phyloP scores from a whole-genome alignment of 2,113 vertebrate species.

The Glaucidium brasilianum region DNA sequence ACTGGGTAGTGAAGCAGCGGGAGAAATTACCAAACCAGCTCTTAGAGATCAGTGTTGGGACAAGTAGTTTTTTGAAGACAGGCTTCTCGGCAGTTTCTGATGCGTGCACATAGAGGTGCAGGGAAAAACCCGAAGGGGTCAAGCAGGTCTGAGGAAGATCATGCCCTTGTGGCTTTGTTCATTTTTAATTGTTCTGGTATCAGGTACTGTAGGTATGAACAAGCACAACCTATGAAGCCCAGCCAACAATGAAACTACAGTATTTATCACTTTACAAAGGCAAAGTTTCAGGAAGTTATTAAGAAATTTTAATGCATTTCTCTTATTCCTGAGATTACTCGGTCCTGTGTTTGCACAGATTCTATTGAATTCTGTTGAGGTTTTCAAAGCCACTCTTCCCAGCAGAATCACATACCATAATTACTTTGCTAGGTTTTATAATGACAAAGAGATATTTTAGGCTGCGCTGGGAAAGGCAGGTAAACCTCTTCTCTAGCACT shows the following conservation, averaged over 20 bases:
- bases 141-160: neutral
- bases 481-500: neutral
- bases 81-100: neutral
- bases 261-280: too few species aligned
- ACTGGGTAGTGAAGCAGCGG: neutral
- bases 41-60: neutral
- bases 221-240: neutral
- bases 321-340: neutral
- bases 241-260: neutral
- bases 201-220: neutral
- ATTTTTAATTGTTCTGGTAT: neutral
- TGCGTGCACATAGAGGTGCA: fast-evolving
- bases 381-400: neutral
- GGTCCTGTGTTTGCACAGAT: neutral
- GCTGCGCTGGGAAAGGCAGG: neutral
- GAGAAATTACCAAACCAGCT: neutral
- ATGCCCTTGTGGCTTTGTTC: neutral
- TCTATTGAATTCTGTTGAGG: neutral
- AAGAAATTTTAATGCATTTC: neutral
- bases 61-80: neutral
- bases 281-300: neutral
- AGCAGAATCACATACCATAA: neutral
- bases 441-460: neutral
- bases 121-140: neutral
- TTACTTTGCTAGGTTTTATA: neutral